Evolutionary conservation across 23 tunicate species (phyloP).

Genomic region (Ciona savignyi): DNA sequence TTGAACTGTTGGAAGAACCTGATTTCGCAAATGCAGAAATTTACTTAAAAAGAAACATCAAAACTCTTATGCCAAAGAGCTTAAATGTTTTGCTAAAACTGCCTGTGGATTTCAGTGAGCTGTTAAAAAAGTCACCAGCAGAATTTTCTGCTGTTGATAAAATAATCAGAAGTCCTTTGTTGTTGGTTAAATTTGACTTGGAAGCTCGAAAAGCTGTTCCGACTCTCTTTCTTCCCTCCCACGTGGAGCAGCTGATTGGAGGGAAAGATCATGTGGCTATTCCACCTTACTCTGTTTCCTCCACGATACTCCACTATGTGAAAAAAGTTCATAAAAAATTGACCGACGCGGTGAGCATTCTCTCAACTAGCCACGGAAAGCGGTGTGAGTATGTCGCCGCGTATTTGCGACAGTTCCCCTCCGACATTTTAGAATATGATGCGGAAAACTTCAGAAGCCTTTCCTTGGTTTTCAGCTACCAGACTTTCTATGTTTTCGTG

Average conservation of each 20-base stretch:
- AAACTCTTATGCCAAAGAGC: neutral
- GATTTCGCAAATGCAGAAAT: conserved; percentile 31
- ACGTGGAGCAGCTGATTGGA: conserved; percentile 56
- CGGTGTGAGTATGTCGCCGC: conserved; percentile 81
- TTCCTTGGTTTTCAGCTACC: conserved; percentile 42
- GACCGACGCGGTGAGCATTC: conserved; percentile 17
- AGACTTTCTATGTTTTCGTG: conserved; percentile 66
- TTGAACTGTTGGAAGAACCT: conserved; percentile 25
- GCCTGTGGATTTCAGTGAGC: neutral
- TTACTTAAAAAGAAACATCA: conserved; percentile 17
- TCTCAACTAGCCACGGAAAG: conserved; percentile 46
- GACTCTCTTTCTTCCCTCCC: conserved; percentile 42
- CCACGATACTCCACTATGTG: conserved; percentile 34
- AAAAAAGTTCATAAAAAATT: conserved; percentile 31
- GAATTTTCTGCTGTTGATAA: conserved; percentile 9
- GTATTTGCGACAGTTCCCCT: conserved; percentile 18
- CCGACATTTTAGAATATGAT: conserved; percentile 62
- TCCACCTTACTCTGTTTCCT: conserved; percentile 43
- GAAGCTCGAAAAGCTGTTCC: conserved; percentile 47
- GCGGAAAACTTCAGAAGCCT: conserved; percentile 58
- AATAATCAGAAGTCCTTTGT: conserved; percentile 44
- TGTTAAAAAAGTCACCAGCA: neutral
- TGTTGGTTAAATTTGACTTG: conserved; percentile 36
- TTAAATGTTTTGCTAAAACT: neutral
- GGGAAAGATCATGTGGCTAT: conserved; percentile 36